Percentiles rank a stretch among this genome's conserved stretches.
Conservation (phyloP, 2,113 vertebrate genomes). For the Delphinapterus leucas region DNA sequence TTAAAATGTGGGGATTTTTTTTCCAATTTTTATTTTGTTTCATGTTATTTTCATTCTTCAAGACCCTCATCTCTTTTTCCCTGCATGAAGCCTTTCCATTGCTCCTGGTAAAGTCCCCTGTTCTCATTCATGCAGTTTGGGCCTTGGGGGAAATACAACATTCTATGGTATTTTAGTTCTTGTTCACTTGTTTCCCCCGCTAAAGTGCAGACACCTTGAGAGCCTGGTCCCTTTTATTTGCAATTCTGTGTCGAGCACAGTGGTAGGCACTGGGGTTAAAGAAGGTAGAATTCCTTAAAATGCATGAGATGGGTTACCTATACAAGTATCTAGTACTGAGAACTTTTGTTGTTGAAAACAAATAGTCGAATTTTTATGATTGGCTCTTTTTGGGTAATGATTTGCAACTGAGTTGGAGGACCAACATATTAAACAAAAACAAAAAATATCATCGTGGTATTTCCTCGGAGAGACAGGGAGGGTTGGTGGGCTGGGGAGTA, state of each 20-base stretch:
- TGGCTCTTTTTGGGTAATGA: background rate
- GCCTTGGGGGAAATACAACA: background rate
- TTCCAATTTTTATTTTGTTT: background rate
- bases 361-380: constrained; percentile 2
- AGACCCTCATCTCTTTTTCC: background rate
- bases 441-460: background rate
- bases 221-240: background rate
- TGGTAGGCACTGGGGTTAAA: background rate
- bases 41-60: background rate
- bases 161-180: background rate
- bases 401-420: background rate
- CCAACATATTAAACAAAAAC: background rate
- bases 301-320: background rate
- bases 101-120: background rate
- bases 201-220: background rate
- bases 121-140: background rate
- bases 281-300: background rate
- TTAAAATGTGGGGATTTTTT: background rate
- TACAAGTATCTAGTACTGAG: background rate
- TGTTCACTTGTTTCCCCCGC: background rate
- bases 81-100: background rate
- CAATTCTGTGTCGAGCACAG: background rate
- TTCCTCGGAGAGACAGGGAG: background rate
- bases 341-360: background rate
- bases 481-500: background rate